These are phyloP conservation scores for Rhombomys opimus DNA, from an alignment of 2,113 vertebrate species.

Conservation along the genomic window DNA sequence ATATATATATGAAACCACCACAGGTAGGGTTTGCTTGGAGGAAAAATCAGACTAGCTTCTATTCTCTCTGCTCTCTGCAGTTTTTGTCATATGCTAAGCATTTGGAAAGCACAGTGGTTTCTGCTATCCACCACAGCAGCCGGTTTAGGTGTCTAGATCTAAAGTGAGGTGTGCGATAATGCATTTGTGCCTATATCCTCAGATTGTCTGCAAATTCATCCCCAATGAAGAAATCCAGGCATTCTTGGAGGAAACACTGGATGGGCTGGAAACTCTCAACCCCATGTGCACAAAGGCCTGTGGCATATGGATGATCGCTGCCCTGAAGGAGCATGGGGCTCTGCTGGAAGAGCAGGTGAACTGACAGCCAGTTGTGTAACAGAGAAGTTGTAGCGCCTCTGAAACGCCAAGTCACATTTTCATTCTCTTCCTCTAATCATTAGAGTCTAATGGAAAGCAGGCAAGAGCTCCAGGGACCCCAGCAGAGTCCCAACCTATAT, in stretches of 20 bases:
- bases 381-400: background rate
- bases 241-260: constrained; percentile 77
- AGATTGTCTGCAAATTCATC: constrained; percentile 76
- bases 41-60: background rate
- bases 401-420: background rate
- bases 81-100: background rate
- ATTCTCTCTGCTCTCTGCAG: background rate
- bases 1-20: background rate
- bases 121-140: background rate
- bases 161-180: background rate
- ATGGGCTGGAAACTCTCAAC: constrained; percentile 76
- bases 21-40: constrained; percentile 5
- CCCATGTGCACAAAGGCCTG: constrained; percentile 64
- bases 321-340: constrained; percentile 73
- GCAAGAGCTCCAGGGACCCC: background rate
- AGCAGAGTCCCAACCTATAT: background rate
- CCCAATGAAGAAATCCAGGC: constrained; percentile 72
- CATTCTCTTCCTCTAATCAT: background rate
- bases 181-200: constrained; percentile 30
- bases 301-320: constrained; percentile 65
- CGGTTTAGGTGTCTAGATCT: background rate
- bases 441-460: background rate
- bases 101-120: background rate
- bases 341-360: constrained; percentile 76
- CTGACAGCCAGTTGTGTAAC: background rate